Evolutionary conservation across 2,113 vertebrate species (phyloP), one percentile per base, ranked within the genome.

Genomic region (Phylloscopus trochiloides): DNA sequence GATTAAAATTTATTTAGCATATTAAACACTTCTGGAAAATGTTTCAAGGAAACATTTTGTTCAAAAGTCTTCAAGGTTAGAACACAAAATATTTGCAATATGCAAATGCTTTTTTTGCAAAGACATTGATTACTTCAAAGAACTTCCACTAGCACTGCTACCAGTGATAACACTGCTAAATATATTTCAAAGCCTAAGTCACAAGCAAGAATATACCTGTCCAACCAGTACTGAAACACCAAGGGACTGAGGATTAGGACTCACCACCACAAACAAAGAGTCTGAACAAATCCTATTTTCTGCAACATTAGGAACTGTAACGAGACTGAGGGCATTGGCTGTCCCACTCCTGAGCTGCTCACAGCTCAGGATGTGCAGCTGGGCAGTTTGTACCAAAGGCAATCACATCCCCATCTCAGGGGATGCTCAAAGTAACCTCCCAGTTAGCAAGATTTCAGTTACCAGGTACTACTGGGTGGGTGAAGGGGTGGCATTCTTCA

Each of bases 1-100:
- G n/a, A 96, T 90, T 91, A 32, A 78, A 84, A 89, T 58, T 31
- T 82, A 84, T 85, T 94, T 92, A 82, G 87, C 59, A 65, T 50
- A 96, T 76, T 87, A 92, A 88, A 91, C 12, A 21, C 70, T 82
- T 71, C 28, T 47, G 61, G 52, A 91, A 91, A 45, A 81, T 4
- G 24, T 51, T 92, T 89, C 36, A 90, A 76, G 57, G 22, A 90
- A 91, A 62, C 1, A 1, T 85, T 91, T 71, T 73, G 50, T 79
- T 86, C 24, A 31, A 45, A 88, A 86, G 31, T 48, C 36, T 51
- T 83, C 54, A 96, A 96, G 81, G 90, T 76, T 76, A 73, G 43
- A 70, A 88, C 31, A 62, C 28, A 85, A 86, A 86, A 79, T 68
- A 91, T 73, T 50, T 91, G 71, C 58, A 88, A 32, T 43, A 79